Evolutionary conservation across 2,113 vertebrate genomes (phyloP).

Genomic region (Macquaria ambigua): DNA sequence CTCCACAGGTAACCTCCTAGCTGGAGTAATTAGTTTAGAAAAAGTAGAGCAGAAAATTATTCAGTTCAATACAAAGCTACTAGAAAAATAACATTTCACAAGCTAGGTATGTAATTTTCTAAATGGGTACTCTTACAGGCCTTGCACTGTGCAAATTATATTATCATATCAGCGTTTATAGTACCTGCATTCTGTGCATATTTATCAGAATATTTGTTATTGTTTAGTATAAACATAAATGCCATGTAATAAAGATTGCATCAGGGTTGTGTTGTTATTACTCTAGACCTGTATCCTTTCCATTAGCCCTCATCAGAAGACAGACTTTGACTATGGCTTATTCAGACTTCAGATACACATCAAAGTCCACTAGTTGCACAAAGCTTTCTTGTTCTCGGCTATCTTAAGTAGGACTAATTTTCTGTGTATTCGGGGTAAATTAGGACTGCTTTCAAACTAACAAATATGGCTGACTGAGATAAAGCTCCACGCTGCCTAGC

Average conservation of each 20-base stretch:
- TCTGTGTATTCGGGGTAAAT: constrained; percentile 39
- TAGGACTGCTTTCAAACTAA: constrained; percentile 54
- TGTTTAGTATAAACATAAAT: constrained; percentile 6
- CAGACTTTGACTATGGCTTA: constrained; percentile 10
- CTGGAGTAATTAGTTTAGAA: constrained; percentile 6
- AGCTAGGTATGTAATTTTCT: not conserved
- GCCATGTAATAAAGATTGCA: constrained; percentile 27
- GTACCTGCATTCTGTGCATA: not conserved
- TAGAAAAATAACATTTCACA: not conserved
- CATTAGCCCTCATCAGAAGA: constrained; percentile 23
- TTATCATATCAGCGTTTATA: not conserved
- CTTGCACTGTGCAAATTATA: constrained; percentile 2
- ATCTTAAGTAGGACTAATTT: constrained; percentile 53
- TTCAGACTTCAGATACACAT: constrained; percentile 51
- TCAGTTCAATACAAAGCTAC: not conserved
- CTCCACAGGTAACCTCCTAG: constrained; percentile 24
- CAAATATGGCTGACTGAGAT: constrained; percentile 58
- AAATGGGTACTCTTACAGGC: not conserved
- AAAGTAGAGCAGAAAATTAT: not conserved
- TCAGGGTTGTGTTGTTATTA: constrained; percentile 17
- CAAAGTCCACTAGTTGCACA: constrained; percentile 51
- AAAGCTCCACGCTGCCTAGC: constrained; percentile 15
- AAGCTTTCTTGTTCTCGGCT: constrained; percentile 46
- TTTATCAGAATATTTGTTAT: constrained; percentile 16
- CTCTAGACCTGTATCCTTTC: constrained; percentile 36